Base-by-base conservation (phyloP, 2,797 vertebrate genomes). In the Bovichtus diacanthus region DNA sequence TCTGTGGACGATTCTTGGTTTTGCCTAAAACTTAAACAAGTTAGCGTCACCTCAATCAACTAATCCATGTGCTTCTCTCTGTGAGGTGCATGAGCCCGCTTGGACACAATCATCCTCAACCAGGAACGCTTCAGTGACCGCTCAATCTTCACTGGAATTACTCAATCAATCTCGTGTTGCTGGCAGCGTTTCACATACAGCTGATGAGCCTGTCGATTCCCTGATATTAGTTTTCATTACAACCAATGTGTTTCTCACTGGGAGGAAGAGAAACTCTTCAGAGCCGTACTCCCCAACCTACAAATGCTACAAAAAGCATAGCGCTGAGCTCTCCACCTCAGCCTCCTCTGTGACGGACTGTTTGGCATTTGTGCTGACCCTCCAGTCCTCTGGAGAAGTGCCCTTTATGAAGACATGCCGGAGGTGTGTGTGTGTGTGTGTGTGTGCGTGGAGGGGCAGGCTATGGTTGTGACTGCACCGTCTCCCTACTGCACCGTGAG, bases 281-380 rank as follows among this genome's bases (percentile, higher is more conserved):
- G n/a, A n/a, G n/a, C n/a, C n/a, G n/a, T n/a, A n/a, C n/a, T n/a
- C n/a, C n/a, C n/a, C n/a, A 39, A 64, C 6, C 27, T 49, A 43
- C 53, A 19, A 76, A 36, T 16, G 60, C 34, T 19, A 29, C 13
- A 50, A 68, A 63, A 47, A 8, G 11, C 54, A 46, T 3, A 31
- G 47, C 6, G n/a, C 62, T 50, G 36, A 67, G 50, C 46, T 81
- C 31, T 70, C 13, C 39, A 51, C 66, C 51, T 70, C 72, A 70
- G 47, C 65, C 25, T 76, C 27, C 55, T 64, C 44, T 10, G 6
- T 75, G 60, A 80, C 1, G 9, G 55, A 69, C 74, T 39, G 61
- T n/a, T 36, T 77, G 72, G 77, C 74, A 84, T 88, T 80, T 80
- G 44, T 41, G 18, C 55, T 69, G 72, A 77, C 70, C 74, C 43